Conservation (phyloP, 1,140 invertebrate genomes). For the Zelostemma sp. region DNA sequence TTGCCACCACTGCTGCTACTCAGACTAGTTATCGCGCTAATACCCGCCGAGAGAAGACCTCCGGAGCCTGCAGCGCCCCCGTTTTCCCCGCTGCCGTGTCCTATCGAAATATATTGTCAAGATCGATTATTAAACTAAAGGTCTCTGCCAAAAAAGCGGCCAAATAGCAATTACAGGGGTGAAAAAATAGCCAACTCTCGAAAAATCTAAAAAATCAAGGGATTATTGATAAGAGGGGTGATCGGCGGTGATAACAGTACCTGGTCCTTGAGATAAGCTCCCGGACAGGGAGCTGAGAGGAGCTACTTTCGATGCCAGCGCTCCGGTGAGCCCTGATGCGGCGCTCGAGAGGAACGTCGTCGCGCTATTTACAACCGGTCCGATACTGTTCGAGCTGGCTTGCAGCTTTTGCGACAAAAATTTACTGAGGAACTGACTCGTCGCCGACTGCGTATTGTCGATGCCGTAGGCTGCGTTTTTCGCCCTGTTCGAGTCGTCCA, state of each 20-base stretch:
- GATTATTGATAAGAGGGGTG: not conserved
- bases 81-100: slow-evolving; percentile 23
- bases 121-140: too few species aligned
- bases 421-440: slow-evolving; percentile 57
- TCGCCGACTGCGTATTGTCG: slow-evolving; percentile 63
- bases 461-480: slow-evolving; percentile 83
- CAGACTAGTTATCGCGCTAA: slow-evolving; percentile 44
- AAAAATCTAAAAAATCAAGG: not conserved
- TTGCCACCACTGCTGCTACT: slow-evolving; percentile 42
- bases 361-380: slow-evolving; percentile 60
- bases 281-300: slow-evolving; percentile 59
- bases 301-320: slow-evolving; percentile 59
- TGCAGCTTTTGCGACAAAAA: slow-evolving; percentile 57
- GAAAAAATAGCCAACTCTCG: too few species aligned
- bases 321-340: slow-evolving; percentile 52
- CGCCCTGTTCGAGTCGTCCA: slow-evolving; percentile 79
- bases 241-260: slow-evolving; percentile 10
- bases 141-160: too few species aligned
- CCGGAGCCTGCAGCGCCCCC: slow-evolving; percentile 29
- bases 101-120: slow-evolving; percentile 31
- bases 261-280: slow-evolving; percentile 47
- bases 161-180: too few species aligned
- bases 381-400: slow-evolving; percentile 56
- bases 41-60: slow-evolving; percentile 36
- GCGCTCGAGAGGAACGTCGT: slow-evolving; percentile 57